Evolutionary conservation across 2,797 vertebrate species (phyloP), one percentile per base, ranked within the genome.

Genomic region (Sus cebifrons): DNA sequence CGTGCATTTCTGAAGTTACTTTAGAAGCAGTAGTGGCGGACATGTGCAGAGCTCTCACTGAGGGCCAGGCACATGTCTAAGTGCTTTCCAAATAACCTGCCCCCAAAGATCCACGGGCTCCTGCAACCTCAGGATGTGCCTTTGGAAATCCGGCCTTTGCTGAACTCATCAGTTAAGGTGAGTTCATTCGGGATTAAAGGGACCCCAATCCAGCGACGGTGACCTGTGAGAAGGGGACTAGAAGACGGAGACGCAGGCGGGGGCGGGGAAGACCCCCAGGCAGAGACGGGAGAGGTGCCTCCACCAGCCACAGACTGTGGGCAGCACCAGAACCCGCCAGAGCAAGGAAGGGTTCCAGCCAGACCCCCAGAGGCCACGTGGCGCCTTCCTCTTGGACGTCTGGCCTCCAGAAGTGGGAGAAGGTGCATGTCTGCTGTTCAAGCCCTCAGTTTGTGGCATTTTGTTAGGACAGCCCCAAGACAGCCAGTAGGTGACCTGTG

Each of bases 401-500:
- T 0, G 23, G 2, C 21, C 32, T n/a, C 18, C 40, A 29, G 40
- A 9, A 29, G n/a, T 1, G 1, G 1, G 2, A 32, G 29, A 29
- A 23, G 40, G 5, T 6, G 1, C 0, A 0, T 1, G 65, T 25
- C 14, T 14, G 5, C 1, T 12, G 27, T 67, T 16, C 68, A 9
- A 67, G 67, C 16, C 32, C 77, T 32, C 10, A 29, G 7, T 6
- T 2, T 6, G 44, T 0, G 40, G 16, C 27, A 3, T 36, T 4
- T 17, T 18, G 23, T 27, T 4, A 12, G 3, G 0, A 21, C 27
- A 7, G 29, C 58, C 21, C 13, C 23, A 3, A 32, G 60, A 36
- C 25, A 11, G 49, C 3, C 0, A 5, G 0, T 2, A 23, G 14
- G 3, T 9, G 3, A 10, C 32, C 2, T 11, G 6, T 18, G 11